Percentiles rank a stretch among this genome's conserved stretches.
Conservation (phyloP, 2,113 vertebrate genomes). For the Ardeotis arabs region DNA sequence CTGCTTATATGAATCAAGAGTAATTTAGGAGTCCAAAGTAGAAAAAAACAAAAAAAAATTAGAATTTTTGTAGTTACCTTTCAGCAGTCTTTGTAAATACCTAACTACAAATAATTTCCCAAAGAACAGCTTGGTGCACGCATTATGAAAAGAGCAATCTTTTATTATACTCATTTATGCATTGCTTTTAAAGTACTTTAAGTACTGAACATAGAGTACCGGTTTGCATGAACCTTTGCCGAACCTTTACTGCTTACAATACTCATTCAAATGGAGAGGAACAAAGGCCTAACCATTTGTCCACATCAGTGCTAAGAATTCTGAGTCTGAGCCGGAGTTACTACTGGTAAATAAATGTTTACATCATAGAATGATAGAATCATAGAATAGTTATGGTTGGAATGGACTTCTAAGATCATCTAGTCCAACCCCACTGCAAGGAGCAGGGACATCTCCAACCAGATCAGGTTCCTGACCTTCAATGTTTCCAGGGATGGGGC, state of each 20-base stretch:
- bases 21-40: neutral
- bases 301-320: neutral
- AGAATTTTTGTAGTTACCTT: neutral
- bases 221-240: neutral
- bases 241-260: neutral
- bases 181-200: neutral
- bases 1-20: neutral
- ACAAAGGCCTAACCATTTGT: neutral
- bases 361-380: neutral
- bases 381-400: no score
- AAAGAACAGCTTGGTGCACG: neutral
- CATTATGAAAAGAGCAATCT: neutral
- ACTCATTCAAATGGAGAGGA: neutral
- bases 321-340: neutral
- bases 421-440: no score
- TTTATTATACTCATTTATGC: neutral
- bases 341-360: neutral
- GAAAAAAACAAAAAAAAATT: neutral
- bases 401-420: no score
- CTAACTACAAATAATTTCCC: neutral
- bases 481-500: no score
- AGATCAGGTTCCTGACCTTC: no score
- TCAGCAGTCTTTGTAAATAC: neutral
- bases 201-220: neutral
- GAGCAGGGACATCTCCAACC: no score